Evolutionary conservation across 2,797 vertebrate genomes (phyloP).

Genomic region (Girardinus metallicus): DNA sequence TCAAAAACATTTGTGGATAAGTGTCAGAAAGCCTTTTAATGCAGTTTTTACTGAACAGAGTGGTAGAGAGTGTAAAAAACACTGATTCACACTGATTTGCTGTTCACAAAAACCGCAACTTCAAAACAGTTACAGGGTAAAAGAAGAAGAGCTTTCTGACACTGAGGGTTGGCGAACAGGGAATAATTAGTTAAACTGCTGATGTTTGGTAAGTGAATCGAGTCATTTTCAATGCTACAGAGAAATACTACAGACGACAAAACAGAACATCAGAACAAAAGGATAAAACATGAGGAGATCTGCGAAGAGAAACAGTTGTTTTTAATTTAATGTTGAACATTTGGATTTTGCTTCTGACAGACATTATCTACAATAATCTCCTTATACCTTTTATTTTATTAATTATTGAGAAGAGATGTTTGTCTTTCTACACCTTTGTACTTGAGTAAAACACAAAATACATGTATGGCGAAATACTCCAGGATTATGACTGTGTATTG

Average conservation of each 20-base stretch:
- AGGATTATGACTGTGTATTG: neutral
- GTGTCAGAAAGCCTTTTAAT: slow-evolving; percentile 52
- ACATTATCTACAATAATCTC: slow-evolving; percentile 34
- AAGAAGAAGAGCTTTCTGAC: slow-evolving; percentile 33
- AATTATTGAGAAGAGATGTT: slow-evolving; percentile 21
- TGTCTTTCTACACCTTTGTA: slow-evolving; percentile 28
- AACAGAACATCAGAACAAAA: slow-evolving; percentile 21
- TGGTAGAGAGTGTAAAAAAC: slow-evolving; percentile 69
- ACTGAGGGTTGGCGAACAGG: slow-evolving; percentile 26
- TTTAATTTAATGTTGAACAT: slow-evolving; percentile 21
- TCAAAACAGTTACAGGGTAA: slow-evolving; percentile 49
- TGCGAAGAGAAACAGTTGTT: slow-evolving; percentile 6
- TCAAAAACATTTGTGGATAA: slow-evolving; percentile 63
- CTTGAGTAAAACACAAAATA: slow-evolving; percentile 17
- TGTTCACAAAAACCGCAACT: slow-evolving; percentile 45
- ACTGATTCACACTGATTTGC: slow-evolving; percentile 19
- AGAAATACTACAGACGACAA: slow-evolving; percentile 34
- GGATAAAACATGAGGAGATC: slow-evolving; percentile 36
- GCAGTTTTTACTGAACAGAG: slow-evolving; percentile 41
- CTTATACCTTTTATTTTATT: slow-evolving; percentile 16
- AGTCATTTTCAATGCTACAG: slow-evolving; percentile 41
- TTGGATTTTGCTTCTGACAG: slow-evolving; percentile 8
- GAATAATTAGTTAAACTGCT: slow-evolving; percentile 3
- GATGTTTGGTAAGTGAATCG: slow-evolving; percentile 12
- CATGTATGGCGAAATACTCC: slow-evolving; percentile 11